Conservation (phyloP, 2,113 vertebrate species). For the Falcunculus frontatus region DNA sequence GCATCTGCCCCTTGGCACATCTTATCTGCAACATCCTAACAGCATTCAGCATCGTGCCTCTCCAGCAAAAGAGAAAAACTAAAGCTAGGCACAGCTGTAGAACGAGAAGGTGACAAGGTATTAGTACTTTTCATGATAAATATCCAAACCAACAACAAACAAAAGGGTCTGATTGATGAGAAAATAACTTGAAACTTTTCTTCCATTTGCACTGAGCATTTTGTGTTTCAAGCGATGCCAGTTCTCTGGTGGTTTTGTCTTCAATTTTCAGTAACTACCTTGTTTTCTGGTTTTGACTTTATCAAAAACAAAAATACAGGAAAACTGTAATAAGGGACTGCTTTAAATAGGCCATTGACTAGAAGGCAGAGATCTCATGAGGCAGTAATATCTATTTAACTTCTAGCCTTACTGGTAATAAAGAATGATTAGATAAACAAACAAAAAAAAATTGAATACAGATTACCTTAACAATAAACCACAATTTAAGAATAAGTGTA, state of each 20-base stretch:
- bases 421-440: not conserved
- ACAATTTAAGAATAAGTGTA: not conserved
- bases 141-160: not conserved
- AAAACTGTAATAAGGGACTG: not conserved
- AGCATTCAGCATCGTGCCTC: not conserved
- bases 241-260: not conserved
- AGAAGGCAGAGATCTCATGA: not conserved
- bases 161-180: not conserved
- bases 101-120: not conserved
- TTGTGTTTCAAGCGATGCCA: not conserved
- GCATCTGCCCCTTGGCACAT: not conserved
- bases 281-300: not conserved
- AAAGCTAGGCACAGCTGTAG: not conserved
- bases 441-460: not conserved
- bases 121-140: not conserved
- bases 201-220: not conserved
- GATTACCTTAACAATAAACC: not conserved
- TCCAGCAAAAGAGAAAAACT: not conserved
- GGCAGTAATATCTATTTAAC: not conserved
- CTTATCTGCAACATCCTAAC: not conserved
- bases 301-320: not conserved
- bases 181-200: not conserved
- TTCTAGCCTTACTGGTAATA: not conserved
- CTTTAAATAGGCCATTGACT: not conserved
- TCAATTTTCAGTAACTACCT: not conserved